Percentiles rank a stretch among this genome's conserved stretches.
These are phyloP conservation scores for Dicrurus megarhynchus DNA, from an alignment of 2,113 vertebrate species.

Conservation along the genomic window DNA sequence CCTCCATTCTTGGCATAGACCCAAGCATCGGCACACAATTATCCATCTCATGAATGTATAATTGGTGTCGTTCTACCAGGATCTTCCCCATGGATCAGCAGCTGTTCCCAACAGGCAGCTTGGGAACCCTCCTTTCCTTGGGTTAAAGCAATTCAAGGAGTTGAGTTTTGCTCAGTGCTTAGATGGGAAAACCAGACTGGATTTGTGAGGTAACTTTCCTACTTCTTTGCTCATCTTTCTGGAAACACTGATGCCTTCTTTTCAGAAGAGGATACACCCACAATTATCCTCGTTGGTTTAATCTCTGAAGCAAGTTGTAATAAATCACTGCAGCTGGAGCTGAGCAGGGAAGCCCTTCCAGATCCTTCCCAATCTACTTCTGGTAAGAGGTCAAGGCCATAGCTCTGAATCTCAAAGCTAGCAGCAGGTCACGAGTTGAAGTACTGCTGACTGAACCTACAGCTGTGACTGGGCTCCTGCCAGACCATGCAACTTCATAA, in stretches of 20 bases:
- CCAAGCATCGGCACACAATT: neutral
- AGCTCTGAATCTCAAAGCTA: neutral
- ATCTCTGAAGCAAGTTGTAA: neutral
- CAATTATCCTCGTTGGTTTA: neutral
- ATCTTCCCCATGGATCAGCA: neutral
- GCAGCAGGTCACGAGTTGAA: neutral
- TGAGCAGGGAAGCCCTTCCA: neutral
- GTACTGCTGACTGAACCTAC: neutral
- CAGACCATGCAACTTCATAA: neutral
- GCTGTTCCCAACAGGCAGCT: neutral
- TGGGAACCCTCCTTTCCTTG: neutral
- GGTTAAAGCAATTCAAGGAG: neutral
- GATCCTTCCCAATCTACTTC: neutral
- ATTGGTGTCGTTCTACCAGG: neutral
- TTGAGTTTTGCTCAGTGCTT: neutral
- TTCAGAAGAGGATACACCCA: neutral
- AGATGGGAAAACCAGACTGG: constrained; percentile 12
- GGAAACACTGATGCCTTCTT: neutral
- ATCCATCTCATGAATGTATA: neutral
- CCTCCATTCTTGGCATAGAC: neutral
- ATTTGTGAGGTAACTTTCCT: constrained; percentile 15
- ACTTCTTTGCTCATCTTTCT: neutral
- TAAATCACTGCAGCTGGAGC: neutral
- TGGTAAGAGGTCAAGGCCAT: neutral
- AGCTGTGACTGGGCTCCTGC: neutral